Base-by-base conservation (phyloP, 2,888 invertebrate species). In the Phyto melanocephala region DNA sequence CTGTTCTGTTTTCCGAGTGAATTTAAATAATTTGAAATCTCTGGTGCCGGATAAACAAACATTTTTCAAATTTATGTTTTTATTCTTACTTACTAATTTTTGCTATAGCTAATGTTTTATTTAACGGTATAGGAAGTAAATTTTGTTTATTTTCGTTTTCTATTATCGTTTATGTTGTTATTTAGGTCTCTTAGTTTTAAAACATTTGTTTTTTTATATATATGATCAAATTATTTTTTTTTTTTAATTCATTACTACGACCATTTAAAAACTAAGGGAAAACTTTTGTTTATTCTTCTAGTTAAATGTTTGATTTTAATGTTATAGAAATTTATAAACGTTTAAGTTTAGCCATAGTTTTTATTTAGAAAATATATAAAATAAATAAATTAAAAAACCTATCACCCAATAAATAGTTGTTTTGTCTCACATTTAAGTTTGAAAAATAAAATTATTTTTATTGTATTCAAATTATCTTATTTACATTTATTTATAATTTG, bases 401-500 rank as follows among this genome's bases (percentile, higher is more conserved):
- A 72, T 40, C 28, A 50, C 20, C 62, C 10, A 62, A 50, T 28
- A n/a, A n/a, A n/a, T n/a, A n/a, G n/a, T n/a, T n/a, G n/a, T n/a
- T n/a, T n/a, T n/a, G n/a, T n/a, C n/a, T n/a, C n/a, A n/a, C n/a
- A n/a, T n/a, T n/a, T n/a, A n/a, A n/a, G n/a, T 28, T 28, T 28
- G 6, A 28, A 28, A 28, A 28, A 28, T 28, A 28, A 28, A 5
- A 5, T 28, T 28, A 28, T 6, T 45, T 40, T 56, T 22, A 10
- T 56, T 22, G 8, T 22, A 47, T 33, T 33, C 47, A 15, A 58
- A 40, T 45, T 72, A 62, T 74, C 28, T 67, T 78, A 76, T 78
- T 45, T 75, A 82, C 75, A 82, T 65, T 60, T 20, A 11, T 63
- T 76, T 72, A 42, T 62, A 63, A 62, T 50, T 20, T 8, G 22